Conservation (phyloP, 2,888 invertebrate genomes). For the Mycogona germanica region DNA sequence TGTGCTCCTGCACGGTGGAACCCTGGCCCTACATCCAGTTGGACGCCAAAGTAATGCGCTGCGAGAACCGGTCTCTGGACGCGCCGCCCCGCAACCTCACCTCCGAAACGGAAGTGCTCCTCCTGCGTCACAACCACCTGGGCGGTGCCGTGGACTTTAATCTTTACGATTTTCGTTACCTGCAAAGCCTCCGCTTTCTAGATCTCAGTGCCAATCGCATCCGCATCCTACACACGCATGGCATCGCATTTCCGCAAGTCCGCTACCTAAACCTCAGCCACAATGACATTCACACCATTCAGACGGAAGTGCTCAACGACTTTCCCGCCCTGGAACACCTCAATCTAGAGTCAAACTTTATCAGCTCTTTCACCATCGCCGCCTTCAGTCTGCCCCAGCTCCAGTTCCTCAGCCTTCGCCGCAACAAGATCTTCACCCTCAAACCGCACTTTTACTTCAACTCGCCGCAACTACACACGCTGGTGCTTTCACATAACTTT, state of each 20-base stretch:
- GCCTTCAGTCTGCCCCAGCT: constrained; percentile 50
- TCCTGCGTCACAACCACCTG: constrained; percentile 7
- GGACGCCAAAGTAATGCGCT: constrained; percentile 10
- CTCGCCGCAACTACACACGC: constrained; percentile 73
- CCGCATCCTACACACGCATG: background rate
- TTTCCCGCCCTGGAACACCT: constrained; percentile 4
- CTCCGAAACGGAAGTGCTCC: constrained; percentile 10
- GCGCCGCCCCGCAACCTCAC: constrained; percentile 8
- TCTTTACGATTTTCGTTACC: constrained; percentile 3
- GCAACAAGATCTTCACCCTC: constrained; percentile 77
- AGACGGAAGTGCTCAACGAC: constrained; percentile 1
- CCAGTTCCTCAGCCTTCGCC: constrained; percentile 70
- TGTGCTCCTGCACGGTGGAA: constrained; percentile 13
- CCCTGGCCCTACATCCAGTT: constrained; percentile 11
- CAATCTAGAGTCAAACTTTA: constrained; percentile 4
- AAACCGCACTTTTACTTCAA: constrained; percentile 79
- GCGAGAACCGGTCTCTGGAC: constrained; percentile 8
- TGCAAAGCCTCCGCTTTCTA: constrained; percentile 8
- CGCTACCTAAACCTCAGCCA: constrained; percentile 10
- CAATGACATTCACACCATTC: constrained; percentile 7
- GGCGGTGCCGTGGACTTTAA: background rate
- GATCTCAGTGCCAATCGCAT: constrained; percentile 12
- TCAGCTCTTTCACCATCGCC: background rate
- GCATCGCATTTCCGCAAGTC: constrained; percentile 6
- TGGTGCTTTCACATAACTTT: constrained; percentile 78